A percentile compares a stretch with the other conserved stretches of the same genome.
phyloP scores from a whole-genome alignment of 92 coral and sea anemone genomes.

The Virgularia gustaviana region DNA sequence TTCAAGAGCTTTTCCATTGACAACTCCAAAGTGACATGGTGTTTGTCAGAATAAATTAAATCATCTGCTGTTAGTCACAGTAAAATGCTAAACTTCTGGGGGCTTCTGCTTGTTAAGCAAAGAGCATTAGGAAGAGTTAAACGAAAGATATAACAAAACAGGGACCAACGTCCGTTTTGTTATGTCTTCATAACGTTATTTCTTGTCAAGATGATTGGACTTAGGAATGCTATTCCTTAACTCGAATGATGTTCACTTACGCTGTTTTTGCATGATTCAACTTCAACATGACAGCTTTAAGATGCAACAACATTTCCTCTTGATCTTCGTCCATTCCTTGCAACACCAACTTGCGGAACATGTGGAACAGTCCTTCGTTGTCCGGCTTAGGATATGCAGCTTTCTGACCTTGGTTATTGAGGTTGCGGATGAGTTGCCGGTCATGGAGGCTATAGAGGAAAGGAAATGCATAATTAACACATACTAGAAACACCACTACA shows the following conservation, averaged over 20 bases:
- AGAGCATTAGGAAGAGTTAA: too few relatives aligned
- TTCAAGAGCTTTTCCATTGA: not conserved
- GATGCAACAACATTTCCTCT: conserved; percentile 80
- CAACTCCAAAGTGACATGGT: not conserved
- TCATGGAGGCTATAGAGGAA: conserved; percentile 69
- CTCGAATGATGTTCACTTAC: too few relatives aligned
- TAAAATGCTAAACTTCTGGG: too few relatives aligned
- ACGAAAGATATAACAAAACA: too few relatives aligned
- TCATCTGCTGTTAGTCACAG: too few relatives aligned
- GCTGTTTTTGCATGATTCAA: conserved; percentile 72
- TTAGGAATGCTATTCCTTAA: too few relatives aligned
- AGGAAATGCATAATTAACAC: not conserved
- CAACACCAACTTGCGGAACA: conserved; percentile 84
- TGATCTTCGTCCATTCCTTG: conserved; percentile 93
- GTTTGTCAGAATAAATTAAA: not conserved
- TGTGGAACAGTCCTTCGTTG: conserved; percentile 64
- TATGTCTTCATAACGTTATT: too few relatives aligned
- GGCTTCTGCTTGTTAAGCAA: too few relatives aligned
- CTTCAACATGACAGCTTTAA: conserved; percentile 72
- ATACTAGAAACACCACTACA: too few relatives aligned
- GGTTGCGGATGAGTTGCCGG: conserved; percentile 78
- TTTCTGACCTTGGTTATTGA: conserved; percentile 79
- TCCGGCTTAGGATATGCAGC: conserved; percentile 69
- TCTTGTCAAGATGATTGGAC: too few relatives aligned
- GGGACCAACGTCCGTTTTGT: too few relatives aligned